These are phyloP conservation scores for Bhutanitis thaidina DNA, from an alignment of 2,888 invertebrate species.

Conservation along the genomic window DNA sequence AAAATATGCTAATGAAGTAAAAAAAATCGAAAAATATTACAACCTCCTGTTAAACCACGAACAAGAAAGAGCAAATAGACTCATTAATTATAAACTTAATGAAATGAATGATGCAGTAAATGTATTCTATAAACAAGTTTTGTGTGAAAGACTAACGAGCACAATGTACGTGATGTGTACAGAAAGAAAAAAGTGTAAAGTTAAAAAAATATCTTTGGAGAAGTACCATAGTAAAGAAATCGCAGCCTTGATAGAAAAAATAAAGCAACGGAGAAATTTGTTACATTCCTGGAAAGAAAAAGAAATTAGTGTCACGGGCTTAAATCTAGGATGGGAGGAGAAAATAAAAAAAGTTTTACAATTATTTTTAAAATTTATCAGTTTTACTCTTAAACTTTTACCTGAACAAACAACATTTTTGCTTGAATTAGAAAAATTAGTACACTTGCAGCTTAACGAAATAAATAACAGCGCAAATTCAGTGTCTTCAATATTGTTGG, in stretches of 20 bases:
- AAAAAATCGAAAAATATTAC: slow-evolving; percentile 59
- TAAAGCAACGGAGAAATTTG: slow-evolving; percentile 45
- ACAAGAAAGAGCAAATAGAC: slow-evolving; percentile 37
- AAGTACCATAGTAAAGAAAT: slow-evolving; percentile 49
- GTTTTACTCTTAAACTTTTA: slow-evolving; percentile 59
- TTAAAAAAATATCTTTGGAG: slow-evolving; percentile 55
- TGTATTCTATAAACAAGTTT: slow-evolving; percentile 53
- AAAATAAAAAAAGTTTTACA: slow-evolving; percentile 60
- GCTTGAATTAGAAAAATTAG: slow-evolving; percentile 63
- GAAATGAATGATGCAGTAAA: slow-evolving; percentile 59
- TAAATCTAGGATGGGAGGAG: slow-evolving; percentile 61
- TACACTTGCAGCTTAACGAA: slow-evolving; percentile 65
- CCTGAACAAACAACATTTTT: slow-evolving; percentile 68
- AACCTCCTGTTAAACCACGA: slow-evolving; percentile 55
- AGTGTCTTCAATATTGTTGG: slow-evolving; percentile 42
- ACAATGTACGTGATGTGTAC: slow-evolving; percentile 67
- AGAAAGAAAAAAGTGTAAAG: slow-evolving; percentile 66
- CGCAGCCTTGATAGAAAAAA: slow-evolving; percentile 44
- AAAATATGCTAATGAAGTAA: slow-evolving; percentile 43
- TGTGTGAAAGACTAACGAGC: slow-evolving; percentile 55
- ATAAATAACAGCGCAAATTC: slow-evolving; percentile 47
- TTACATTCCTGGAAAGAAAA: slow-evolving; percentile 41
- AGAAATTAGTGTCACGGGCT: slow-evolving; percentile 41
- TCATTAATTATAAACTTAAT: slow-evolving; percentile 44
- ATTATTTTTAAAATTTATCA: slow-evolving; percentile 64